These are phyloP conservation scores for Pelobates fuscus DNA, from an alignment of 2,113 vertebrate species.

Conservation along the genomic window DNA sequence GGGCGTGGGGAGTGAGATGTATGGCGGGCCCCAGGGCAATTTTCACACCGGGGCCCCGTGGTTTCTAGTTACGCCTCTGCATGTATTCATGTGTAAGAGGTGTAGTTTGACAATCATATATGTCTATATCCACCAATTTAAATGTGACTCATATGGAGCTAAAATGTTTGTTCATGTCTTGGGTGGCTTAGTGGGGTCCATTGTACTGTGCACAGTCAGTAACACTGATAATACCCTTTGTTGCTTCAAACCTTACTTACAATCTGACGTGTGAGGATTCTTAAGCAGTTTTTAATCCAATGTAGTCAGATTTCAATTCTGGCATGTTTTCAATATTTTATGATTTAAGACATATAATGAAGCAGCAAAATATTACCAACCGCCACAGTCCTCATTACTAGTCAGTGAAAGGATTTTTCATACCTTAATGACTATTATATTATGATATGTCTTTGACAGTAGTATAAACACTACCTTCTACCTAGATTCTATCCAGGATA, in stretches of 20 bases:
- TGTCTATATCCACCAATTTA: slow-evolving; percentile 4
- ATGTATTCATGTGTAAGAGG: slow-evolving; percentile 22
- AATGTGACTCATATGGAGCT: slow-evolving; percentile 30
- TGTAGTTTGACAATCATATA: slow-evolving; percentile 10
- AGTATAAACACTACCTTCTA: slow-evolving; percentile 5
- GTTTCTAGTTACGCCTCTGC: no score
- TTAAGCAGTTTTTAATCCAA: slow-evolving; percentile 2
- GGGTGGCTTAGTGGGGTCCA: neutral
- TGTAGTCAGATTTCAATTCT: neutral
- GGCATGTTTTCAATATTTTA: neutral
- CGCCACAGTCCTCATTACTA: neutral
- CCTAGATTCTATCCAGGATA: slow-evolving; percentile 19
- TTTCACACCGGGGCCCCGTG: no score
- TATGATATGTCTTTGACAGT: slow-evolving; percentile 1
- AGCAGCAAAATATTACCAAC: slow-evolving; percentile 8
- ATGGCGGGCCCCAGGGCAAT: no score
- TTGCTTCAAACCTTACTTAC: neutral
- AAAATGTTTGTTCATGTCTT: slow-evolving; percentile 35
- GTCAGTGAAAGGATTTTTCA: slow-evolving; percentile 6
- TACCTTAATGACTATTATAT: slow-evolving; percentile 3
- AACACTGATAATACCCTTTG: neutral
- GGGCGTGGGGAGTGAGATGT: no score
- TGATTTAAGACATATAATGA: slow-evolving; percentile 19
- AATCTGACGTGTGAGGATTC: neutral
- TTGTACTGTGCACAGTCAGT: neutral